Evolutionary conservation across 2,113 vertebrate species (phyloP).

Genomic region (Dermatemys mawii): DNA sequence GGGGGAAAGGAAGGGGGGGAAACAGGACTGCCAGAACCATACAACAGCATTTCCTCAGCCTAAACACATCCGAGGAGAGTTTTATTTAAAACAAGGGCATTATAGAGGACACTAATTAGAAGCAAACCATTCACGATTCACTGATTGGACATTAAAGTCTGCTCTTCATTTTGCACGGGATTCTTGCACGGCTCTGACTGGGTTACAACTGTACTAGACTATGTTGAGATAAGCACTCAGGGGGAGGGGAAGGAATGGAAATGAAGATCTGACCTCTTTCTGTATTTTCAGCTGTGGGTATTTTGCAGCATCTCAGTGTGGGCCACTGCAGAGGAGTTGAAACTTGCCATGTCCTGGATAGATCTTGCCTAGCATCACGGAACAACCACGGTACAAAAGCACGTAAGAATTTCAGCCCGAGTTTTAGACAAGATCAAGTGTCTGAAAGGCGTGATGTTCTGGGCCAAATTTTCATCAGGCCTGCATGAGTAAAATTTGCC

Average conservation of each 20-base stretch:
- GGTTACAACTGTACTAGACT: neutral
- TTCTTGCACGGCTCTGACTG: constrained; percentile 36
- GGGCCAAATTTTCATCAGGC: neutral
- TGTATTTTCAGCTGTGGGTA: neutral
- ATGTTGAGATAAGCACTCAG: neutral
- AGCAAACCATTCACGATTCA: no score
- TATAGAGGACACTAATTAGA: constrained; percentile 44
- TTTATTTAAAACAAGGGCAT: constrained; percentile 64
- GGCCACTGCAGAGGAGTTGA: no score
- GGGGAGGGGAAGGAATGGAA: neutral
- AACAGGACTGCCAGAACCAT: constrained; percentile 60
- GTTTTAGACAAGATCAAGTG: neutral
- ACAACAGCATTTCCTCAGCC: constrained; percentile 52
- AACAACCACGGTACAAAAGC: neutral
- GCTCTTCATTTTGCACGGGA: constrained; percentile 35
- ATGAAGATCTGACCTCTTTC: neutral
- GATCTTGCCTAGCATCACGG: neutral
- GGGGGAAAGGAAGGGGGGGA: constrained; percentile 46
- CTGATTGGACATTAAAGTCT: constrained; percentile 34
- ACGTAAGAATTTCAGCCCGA: neutral
- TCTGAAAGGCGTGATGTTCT: neutral
- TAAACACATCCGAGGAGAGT: constrained; percentile 57
- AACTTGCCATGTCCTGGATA: neutral
- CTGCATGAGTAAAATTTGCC: neutral
- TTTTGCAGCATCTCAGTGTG: no score